Base-by-base conservation (phyloP, 2,113 vertebrate genomes). In the Solea solea region DNA sequence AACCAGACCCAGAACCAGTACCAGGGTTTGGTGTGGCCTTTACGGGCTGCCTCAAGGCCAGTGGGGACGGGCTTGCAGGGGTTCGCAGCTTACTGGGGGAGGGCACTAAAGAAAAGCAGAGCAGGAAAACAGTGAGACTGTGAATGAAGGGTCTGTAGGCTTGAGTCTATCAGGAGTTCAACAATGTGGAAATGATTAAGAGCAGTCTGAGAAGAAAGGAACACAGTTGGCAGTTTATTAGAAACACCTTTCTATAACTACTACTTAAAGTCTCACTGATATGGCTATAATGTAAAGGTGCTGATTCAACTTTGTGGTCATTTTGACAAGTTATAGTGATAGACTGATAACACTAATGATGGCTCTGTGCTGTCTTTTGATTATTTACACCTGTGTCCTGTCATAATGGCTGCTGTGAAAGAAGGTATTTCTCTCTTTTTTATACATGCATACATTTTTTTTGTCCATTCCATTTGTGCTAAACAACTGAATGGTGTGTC, bases 81-180 rank as follows among this genome's bases (percentile, higher is more conserved):
- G 95, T 94, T 48, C 98, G 94, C 85, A 99, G 95, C 67, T 99
- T 99, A 90, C 96, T 96, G 62, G 97, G 95, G 87, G 97, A 96
- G 49, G 97, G 97, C 86, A 99, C 98, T 99, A 92, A 7, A 63
- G 88, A 77, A 76, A 64, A 84, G 88, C 71, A 83, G 66, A 71
- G 74, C 73, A 87, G 69, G 80, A 78, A 54, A 5, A 84, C 62
- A 75, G 67, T 64, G n/a, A 74, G 71, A 16, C 34, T 27, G 16
- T 41, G 21, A 1, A 62, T 13, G 2, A 25, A 10, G 15, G 14
- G 27, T 34, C 9, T 3, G 59, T 1, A 25, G 9, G 9, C 64
- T 68, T 72, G 2, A 50, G 9, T 61, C 16, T 44, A 15, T 63
- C 8, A 14, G 16, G 12, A 8, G 15, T n/a, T 54, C 48, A 60